Base-by-base conservation (phyloP, 2,888 invertebrate species). In the Volucella zonaria region DNA sequence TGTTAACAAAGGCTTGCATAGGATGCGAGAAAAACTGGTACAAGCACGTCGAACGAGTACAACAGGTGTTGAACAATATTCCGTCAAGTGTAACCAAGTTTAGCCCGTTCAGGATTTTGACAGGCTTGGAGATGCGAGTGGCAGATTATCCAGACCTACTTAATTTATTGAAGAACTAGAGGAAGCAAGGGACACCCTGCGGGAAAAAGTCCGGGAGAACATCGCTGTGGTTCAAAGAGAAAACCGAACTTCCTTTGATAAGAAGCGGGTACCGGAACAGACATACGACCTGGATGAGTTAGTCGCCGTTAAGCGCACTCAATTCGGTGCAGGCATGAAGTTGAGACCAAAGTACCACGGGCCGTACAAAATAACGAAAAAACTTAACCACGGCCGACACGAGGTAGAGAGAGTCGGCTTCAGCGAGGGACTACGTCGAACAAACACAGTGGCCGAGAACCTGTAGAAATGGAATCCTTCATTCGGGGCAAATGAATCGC, bases 281-380 rank as follows among this genome's bases (percentile, higher is more conserved):
- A 47, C 49, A 31, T 80, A 82, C 52, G 12, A 14, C 8, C 10
- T 64, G 15, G 45, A 54, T 18, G 79, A 87, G 11, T 56, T 82
- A n/a, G 73, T 86, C 51, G 77, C 80, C 58, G 80, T 77, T 15
- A 81, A 86, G 64, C 80, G 81, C 10, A 80, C 80, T 1, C 83
- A 81, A 38, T 78, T 71, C 49, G 78, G 78, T 3, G 10, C 71
- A 2, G 64, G 64, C 12, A 49, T 85, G 40, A 80, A 77, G 12
- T 45, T 77, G n/a, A 61, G 62, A 45, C 70, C 73, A 3, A 75
- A 76, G 31, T 82, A 38, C 31, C 42, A 76, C 10, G 81, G 68
- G 51, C 81, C 67, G 1, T 79, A 79, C 43, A 79, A 79, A 23
- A 45, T 83, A 4, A 40, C 23, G 12, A 49, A 43, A 10, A 3